Percentiles rank a stretch among this genome's conserved stretches.
phyloP scores from a whole-genome alignment of 1,140 invertebrate species.

The Drosophila hydei region DNA sequence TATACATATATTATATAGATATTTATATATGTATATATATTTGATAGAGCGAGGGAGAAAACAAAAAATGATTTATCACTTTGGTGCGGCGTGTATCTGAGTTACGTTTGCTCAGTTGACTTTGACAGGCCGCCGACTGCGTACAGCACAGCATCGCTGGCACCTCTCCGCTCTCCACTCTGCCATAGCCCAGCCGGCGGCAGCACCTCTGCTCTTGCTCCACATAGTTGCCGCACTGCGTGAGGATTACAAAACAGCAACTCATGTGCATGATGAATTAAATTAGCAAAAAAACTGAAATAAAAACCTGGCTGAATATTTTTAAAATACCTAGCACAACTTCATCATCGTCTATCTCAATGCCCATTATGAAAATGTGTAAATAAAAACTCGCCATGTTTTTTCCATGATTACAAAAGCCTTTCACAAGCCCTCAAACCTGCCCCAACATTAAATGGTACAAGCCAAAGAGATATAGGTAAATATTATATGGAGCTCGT shows the following conservation, averaged over 20 bases:
- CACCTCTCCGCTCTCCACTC: constrained; percentile 4
- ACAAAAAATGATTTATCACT: constrained; percentile 80
- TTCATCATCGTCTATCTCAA: neutral
- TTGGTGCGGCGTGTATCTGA: constrained; percentile 30
- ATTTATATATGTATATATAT: constrained; percentile 14
- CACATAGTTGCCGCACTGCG: constrained; percentile 22
- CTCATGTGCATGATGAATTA: constrained; percentile 81
- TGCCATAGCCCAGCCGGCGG: neutral
- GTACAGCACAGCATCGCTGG: constrained; percentile 1
- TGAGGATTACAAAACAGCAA: constrained; percentile 78
- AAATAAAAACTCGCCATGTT: neutral
- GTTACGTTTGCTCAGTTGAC: constrained; percentile 65
- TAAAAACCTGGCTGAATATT: constrained; percentile 10
- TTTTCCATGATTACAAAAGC: constrained; percentile 3
- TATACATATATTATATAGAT: constrained; percentile 27
- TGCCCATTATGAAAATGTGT: neutral
- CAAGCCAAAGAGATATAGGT: neutral
- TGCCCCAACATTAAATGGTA: constrained; percentile 7
- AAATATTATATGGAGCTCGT: neutral
- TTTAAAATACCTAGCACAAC: constrained; percentile 29
- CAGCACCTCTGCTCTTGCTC: constrained; percentile 5
- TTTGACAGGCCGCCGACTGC: constrained; percentile 65
- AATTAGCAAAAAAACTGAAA: constrained; percentile 65
- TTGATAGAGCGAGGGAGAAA: constrained; percentile 36
- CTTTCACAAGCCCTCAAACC: neutral